Evolutionary conservation across 2,888 invertebrate genomes (phyloP).

Genomic region (Trimorus sp.): DNA sequence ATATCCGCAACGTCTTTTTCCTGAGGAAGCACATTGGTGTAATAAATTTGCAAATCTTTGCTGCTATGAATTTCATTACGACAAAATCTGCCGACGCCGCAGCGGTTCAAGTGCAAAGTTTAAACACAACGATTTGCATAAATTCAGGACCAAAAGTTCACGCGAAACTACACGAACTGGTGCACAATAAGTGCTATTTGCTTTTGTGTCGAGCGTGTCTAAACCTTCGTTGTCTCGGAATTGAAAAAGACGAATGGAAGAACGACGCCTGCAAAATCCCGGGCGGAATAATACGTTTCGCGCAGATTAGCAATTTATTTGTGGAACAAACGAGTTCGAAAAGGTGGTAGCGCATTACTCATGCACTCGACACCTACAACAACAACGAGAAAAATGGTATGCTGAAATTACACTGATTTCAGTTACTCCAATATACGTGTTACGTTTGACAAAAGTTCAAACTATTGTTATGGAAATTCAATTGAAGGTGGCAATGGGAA

Average conservation of each 20-base stretch:
- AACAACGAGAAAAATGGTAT: too few relatives aligned
- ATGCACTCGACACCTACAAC: not conserved
- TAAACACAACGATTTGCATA: conserved; percentile 23
- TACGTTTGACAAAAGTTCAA: too few relatives aligned
- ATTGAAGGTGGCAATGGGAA: too few relatives aligned
- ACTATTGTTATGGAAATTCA: too few relatives aligned
- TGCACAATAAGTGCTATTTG: conserved; percentile 31
- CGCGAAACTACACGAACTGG: conserved; percentile 5
- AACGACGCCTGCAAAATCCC: conserved; percentile 14
- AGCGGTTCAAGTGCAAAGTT: conserved; percentile 21
- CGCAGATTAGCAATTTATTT: conserved; percentile 21
- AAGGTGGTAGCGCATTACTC: conserved; percentile 7
- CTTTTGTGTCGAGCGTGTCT: conserved; percentile 6
- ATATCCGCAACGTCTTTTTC: not conserved
- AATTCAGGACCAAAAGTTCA: conserved; percentile 28
- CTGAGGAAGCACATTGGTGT: too few relatives aligned
- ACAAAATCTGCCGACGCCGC: not conserved
- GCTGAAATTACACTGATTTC: too few relatives aligned
- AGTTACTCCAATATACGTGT: too few relatives aligned
- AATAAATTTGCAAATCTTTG: conserved; percentile 11
- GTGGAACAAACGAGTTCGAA: conserved; percentile 16
- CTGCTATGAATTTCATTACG: conserved; percentile 15
- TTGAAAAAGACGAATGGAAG: conserved; percentile 38
- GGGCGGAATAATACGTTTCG: conserved; percentile 18
- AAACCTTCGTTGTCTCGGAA: conserved; percentile 19